phyloP scores from a whole-genome alignment of 2,888 invertebrate species.

The Apotomis capreana region DNA sequence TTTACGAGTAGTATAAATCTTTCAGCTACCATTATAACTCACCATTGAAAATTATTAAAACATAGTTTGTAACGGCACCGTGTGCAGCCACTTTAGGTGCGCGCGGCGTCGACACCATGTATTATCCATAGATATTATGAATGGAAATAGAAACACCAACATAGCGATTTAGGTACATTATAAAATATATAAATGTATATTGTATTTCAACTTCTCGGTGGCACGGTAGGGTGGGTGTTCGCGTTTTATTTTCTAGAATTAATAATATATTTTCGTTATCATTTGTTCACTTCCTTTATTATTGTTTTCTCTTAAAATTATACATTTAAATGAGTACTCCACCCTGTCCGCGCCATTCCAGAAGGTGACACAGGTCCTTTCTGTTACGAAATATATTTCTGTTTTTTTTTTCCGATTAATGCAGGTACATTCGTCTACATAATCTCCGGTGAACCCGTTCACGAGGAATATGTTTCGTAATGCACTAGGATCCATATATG shows the following conservation, averaged over 20 bases:
- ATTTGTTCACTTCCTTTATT: constrained; percentile 72
- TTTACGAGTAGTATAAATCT: constrained; percentile 73
- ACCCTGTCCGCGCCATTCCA: constrained; percentile 58
- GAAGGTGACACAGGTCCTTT: constrained; percentile 54
- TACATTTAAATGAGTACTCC: constrained; percentile 57
- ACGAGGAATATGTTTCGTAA: constrained; percentile 61
- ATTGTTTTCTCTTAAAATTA: constrained; percentile 67
- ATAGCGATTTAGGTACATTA: constrained; percentile 78
- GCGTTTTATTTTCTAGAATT: constrained; percentile 69
- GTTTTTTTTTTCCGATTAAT: constrained; percentile 23
- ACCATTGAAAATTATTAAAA: constrained; percentile 64
- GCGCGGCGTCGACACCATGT: constrained; percentile 64
- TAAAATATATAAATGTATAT: constrained; percentile 69
- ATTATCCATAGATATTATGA: constrained; percentile 73
- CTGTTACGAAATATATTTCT: constrained; percentile 60
- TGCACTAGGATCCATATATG: constrained; percentile 51
- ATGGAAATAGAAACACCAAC: constrained; percentile 82
- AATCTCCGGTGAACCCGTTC: constrained; percentile 13
- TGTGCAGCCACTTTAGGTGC: constrained; percentile 57
- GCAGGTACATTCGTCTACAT: constrained; percentile 34
- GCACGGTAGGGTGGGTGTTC: constrained; percentile 60
- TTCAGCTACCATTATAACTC: constrained; percentile 73
- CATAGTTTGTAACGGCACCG: constrained; percentile 71
- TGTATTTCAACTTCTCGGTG: constrained; percentile 54
- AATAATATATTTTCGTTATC: constrained; percentile 79